These are phyloP conservation scores for Sardina pilchardus DNA, from an alignment of 2,113 vertebrate genomes.

Conservation along the genomic window DNA sequence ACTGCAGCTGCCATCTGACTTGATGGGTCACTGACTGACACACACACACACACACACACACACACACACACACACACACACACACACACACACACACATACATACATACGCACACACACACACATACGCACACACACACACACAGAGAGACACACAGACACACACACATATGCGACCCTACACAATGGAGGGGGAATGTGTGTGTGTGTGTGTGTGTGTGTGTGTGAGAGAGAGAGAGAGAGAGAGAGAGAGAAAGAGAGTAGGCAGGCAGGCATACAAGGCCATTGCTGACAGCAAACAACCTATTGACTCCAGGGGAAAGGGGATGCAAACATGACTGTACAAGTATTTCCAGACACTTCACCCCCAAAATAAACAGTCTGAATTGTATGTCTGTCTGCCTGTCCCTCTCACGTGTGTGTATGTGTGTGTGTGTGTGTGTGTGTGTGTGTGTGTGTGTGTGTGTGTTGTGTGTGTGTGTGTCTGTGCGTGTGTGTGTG, in stretches of 20 bases:
- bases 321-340: background rate
- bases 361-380: background rate
- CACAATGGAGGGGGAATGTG: background rate
- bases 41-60: too few species aligned
- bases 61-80: background rate
- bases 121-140: background rate
- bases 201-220: too few species aligned
- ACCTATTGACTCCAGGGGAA: background rate
- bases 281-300: background rate
- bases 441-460: background rate
- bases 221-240: background rate
- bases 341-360: background rate
- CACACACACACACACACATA: background rate
- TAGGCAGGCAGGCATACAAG: background rate
- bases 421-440: background rate
- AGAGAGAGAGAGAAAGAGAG: constrained; percentile 8
- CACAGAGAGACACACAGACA: too few species aligned
- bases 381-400: background rate
- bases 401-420: background rate
- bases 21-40: background rate
- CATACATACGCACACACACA: background rate
- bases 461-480: background rate
- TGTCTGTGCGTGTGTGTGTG: background rate
- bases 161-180: too few species aligned
- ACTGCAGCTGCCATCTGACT: background rate